A percentile compares a stretch with the other conserved stretches of the same genome.
Evolutionary conservation across 2,797 vertebrate genomes (phyloP).

Genomic region (Gouania willdenowi): DNA sequence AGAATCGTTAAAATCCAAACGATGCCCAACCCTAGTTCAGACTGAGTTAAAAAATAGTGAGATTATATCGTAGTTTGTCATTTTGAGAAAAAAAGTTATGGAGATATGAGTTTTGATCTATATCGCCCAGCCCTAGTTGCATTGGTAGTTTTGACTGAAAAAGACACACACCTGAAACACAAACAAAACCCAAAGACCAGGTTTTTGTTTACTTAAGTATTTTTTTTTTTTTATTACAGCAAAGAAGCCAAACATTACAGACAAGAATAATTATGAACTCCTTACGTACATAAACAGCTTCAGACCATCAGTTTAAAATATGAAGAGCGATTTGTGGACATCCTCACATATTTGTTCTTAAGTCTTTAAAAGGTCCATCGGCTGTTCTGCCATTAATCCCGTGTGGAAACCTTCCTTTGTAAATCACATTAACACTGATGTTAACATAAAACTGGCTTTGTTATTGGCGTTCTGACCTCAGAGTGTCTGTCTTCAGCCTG

Average conservation of each 20-base stretch:
- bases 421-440: not conserved
- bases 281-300: too few species aligned
- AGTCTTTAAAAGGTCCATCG: not conserved
- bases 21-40: too few species aligned
- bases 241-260: slow-evolving; percentile 76
- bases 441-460: not conserved
- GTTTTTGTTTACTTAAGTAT: too few species aligned
- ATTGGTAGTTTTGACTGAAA: too few species aligned
- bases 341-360: slow-evolving; percentile 2
- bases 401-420: slow-evolving; percentile 8
- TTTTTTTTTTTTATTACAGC: slow-evolving; percentile 76
- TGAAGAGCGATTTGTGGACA: not conserved
- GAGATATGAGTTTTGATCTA: too few species aligned
- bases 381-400: not conserved
- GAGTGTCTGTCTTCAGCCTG: slow-evolving; percentile 14
- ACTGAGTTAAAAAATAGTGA: too few species aligned
- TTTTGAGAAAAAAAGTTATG: too few species aligned
- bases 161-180: too few species aligned
- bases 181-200: too few species aligned
- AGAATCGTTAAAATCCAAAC: too few species aligned
- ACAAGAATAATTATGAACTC: slow-evolving; percentile 68
- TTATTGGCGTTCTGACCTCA: slow-evolving; percentile 3
- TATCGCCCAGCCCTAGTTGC: too few species aligned
- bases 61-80: too few species aligned
- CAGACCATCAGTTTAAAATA: slow-evolving; percentile 42